Evolutionary conservation across 1,140 invertebrate genomes (phyloP).

Genomic region (Amphibalanus amphitrite): DNA sequence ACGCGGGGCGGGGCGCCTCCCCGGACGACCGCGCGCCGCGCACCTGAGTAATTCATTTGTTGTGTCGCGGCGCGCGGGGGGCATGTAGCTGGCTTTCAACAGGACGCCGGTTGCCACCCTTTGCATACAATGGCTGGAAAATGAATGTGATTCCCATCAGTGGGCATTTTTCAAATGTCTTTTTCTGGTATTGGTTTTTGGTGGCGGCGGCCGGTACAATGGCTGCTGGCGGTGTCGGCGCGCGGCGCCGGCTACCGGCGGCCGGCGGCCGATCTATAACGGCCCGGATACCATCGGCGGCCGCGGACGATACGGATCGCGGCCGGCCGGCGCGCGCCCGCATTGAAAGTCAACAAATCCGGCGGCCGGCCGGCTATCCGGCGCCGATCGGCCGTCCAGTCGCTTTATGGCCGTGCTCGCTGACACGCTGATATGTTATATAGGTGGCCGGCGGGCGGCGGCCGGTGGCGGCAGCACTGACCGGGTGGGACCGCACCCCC

Average conservation of each 20-base stretch:
- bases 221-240: background rate
- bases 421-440: background rate
- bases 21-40: too few species aligned
- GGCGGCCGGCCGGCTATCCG: background rate
- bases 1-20: too few species aligned
- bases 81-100: background rate
- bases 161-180: background rate
- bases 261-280: background rate
- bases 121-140: conserved; percentile 1
- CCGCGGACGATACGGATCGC: background rate
- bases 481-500: too few species aligned
- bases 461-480: background rate
- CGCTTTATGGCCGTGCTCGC: background rate
- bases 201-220: background rate
- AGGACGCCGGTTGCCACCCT: background rate
- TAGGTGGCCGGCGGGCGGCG: background rate
- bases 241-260: background rate
- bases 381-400: background rate
- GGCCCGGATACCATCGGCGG: background rate
- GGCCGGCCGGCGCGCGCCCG: too few species aligned
- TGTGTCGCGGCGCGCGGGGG: background rate
- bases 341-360: conserved; percentile 1
- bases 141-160: background rate
- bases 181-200: background rate
- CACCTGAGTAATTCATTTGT: background rate